Base-by-base conservation (phyloP, 1,140 invertebrate species). In the Drosophila persimilis region DNA sequence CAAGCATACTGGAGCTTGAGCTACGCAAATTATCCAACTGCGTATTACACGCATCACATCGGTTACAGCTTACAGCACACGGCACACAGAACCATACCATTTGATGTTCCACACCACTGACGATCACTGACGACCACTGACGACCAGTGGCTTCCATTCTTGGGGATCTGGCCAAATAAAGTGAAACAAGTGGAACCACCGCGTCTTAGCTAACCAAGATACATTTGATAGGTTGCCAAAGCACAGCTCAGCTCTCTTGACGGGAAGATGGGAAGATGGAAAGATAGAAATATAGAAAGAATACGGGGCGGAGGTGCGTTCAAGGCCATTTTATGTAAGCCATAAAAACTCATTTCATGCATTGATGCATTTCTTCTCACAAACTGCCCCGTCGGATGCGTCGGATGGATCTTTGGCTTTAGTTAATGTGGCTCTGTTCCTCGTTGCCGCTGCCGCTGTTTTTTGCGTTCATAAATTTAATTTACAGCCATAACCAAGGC, bases 281-380 rank as follows among this genome's bases (percentile, higher is more conserved):
- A 29, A 29, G 48, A 26, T 26, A 20, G 20, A 41, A 43, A 66
- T 45, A 73, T 52, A 56, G 43, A 43, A 66, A 83, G 78, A 86
- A 86, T 73, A 54, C 77, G 71, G 56, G 46, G 11, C 35, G 1
- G 5, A 39, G 35, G 35, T 11, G 35, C 70, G 62, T 88, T 88
- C 83, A 88, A 88, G 83, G 83, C 84, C 83, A 73, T 89, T 83
- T 89, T 84, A 84, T 88, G 79, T 89, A 89, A 89, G 84, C 84
- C 83, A 75, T 88, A 89, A 89, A 88, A 88, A 88, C 77, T 75
- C 84, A 88, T 89, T 88, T 88, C 84, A 88, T 89, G 83, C 84
- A 71, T 84, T 83, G 84, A 89, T 88, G 83, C 84, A 88, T 88
- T 88, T 88, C 84, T 89, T 72, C 83, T 88, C 71, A 69, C 66